Evolutionary conservation across 2,113 vertebrate genomes (phyloP), one percentile per base, ranked within the genome.

Genomic region (Shinisaurus crocodilurus): DNA sequence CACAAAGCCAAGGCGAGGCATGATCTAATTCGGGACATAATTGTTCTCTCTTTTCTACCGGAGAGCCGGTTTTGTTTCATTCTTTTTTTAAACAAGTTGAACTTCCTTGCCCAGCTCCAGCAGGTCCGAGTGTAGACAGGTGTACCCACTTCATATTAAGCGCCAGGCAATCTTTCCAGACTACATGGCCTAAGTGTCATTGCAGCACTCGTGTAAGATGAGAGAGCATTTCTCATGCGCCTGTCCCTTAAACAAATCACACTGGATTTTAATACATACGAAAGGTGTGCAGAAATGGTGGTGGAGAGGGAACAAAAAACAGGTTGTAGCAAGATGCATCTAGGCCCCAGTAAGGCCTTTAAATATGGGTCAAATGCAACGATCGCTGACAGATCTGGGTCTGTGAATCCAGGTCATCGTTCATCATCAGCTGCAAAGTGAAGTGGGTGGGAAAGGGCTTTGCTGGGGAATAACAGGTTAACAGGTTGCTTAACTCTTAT

Each of bases 21-120:
- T 95, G 92, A 96, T 95, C 94, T 95, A 96, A 96, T 91, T 88
- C 87, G 57, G 60, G 89, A 95, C 94, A 95, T 96, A 94, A 95
- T 96, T 95, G 25, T 77, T 96, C 95, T 94, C 88, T 93, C 88
- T 95, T 95, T 94, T 96, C 91, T 89, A 1, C 82, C 80, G 90
- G 90, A 91, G 92, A 93, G 23, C 86, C 82, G 81, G 37, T 89
- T 82, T 69, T 87, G 90, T 87, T 65, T 76, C 40, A 12, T 29
- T 16, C 37, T 34, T 20, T 32, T 48, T 43, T 72, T 90, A 93
- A 90, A 95, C 25, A 95, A 96, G 88, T 89, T 29, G 40, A 82
- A 84, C 88, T 92, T 92, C 79, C n/a, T 87, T 77, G 85, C 82
- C 67, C 82, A 92, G 70, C 92, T 95, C 88, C 86, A 12, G 67